Evolutionary conservation across 2,113 vertebrate species (phyloP), one percentile per base, ranked within the genome.

Genomic region (Burhinus oedicnemus): DNA sequence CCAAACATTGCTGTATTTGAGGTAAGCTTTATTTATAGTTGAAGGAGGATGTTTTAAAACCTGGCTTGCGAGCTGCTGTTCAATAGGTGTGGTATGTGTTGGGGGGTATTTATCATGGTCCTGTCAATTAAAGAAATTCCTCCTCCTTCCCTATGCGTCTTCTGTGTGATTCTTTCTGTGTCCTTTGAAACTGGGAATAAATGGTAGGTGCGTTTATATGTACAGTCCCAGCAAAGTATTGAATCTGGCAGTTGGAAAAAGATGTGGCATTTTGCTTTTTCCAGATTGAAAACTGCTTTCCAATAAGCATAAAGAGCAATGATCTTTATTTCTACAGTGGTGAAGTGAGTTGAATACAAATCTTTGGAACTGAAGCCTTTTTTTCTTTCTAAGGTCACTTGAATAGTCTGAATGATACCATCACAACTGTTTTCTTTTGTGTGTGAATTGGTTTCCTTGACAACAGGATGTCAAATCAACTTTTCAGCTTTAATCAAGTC

Each of bases 361-460:
- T 96, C 95, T 97, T 96, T 89, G 95, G 91, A 96, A 83, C 61
- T 81, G 95, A 96, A 94, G 77, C 64, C 75, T 95, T 95, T 97
- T 88, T 95, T 96, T 96, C 96, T 90, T 94, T 87, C 60, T 97
- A 95, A 98, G 96, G 93, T 97, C 98, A 98, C 93, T 96, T 97
- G 95, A 97, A 97, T 97, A 95, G 91, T 97, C 93, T 97, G 97
- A 98, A 97, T 95, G 97, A 88, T 96, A 97, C 93, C 87, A 92
- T 96, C 95, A 97, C 94, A 97, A 97, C 96, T 97, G 95, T 95
- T 95, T 97, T 97, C 96, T 96, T 93, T 97, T 96, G 95, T 97
- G 83, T 97, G 96, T 96, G 96, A 96, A 95, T 71, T 94, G 94
- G 97, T 98, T 97, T 97, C 98, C 98, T 98, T 98, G 98, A 98